These are phyloP conservation scores for Australoheros scitulus DNA, from an alignment of 2,113 vertebrate species.

Conservation along the genomic window DNA sequence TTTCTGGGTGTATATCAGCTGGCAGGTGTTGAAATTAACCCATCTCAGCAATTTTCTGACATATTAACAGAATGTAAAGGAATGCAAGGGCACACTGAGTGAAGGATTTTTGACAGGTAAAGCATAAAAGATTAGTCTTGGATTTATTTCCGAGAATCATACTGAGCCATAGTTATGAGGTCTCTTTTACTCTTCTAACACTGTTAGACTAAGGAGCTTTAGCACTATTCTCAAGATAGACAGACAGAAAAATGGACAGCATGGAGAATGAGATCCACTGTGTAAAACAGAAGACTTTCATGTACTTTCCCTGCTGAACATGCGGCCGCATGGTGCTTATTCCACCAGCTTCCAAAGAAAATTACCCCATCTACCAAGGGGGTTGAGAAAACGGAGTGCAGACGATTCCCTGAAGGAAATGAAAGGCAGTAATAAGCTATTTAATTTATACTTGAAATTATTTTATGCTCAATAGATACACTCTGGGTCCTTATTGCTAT, in stretches of 20 bases:
- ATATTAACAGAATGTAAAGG: constrained; percentile 72
- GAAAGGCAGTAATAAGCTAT: constrained; percentile 84
- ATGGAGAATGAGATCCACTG: constrained; percentile 78
- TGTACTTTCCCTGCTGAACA: constrained; percentile 81
- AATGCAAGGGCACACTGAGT: constrained; percentile 56
- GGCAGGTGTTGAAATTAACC: constrained; percentile 78
- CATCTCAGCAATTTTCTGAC: constrained; percentile 70
- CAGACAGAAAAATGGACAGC: constrained; percentile 75
- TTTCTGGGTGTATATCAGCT: constrained; percentile 60
- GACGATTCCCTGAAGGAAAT: constrained; percentile 77
- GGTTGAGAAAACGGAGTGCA: constrained; percentile 64
- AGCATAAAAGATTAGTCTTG: constrained; percentile 74
- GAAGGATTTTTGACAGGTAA: constrained; percentile 74
- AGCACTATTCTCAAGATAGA: constrained; percentile 69
- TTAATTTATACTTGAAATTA: constrained; percentile 85
- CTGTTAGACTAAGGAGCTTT: constrained; percentile 75
- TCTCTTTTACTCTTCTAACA: constrained; percentile 71
- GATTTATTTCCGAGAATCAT: constrained; percentile 72
- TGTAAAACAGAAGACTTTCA: constrained; percentile 81
- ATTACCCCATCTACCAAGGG: constrained; percentile 75
- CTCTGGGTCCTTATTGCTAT: constrained; percentile 82
- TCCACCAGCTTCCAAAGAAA: constrained; percentile 79
- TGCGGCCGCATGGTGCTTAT: constrained; percentile 68
- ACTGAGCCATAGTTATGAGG: constrained; percentile 69
- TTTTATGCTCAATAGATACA: constrained; percentile 84